These are phyloP conservation scores for Mormyrus hasselquistii DNA, from an alignment of 2,797 vertebrate genomes.

Conservation along the genomic window DNA sequence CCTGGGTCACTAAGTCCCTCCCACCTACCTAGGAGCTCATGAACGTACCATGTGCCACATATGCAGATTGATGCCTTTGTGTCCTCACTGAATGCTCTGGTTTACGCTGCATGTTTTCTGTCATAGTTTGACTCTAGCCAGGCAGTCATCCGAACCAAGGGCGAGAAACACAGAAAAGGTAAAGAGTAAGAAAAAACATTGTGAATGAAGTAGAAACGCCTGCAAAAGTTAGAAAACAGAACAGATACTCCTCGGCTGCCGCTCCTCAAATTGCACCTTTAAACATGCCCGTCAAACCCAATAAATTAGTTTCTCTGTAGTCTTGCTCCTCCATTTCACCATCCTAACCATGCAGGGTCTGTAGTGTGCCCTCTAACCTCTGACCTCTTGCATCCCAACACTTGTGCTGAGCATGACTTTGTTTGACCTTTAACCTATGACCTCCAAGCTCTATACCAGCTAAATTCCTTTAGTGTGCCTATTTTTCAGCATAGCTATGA, in stretches of 20 bases:
- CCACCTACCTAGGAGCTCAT: not conserved
- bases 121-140: conserved; percentile 70
- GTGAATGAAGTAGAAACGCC: not conserved
- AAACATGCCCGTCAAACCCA: conserved; percentile 12
- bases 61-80: not conserved
- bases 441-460: not conserved
- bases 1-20: conserved; percentile 33
- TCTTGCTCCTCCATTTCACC: not conserved
- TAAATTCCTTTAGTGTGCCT: not conserved
- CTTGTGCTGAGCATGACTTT: not conserved
- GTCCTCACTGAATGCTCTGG: conserved; percentile 20
- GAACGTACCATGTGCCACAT: not conserved
- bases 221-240: conserved; percentile 1
- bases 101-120: conserved; percentile 56
- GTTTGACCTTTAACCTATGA: conserved; percentile 5
- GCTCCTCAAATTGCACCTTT: conserved; percentile 21
- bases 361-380: conserved; percentile 18
- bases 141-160: conserved; percentile 60
- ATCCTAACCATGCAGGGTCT: conserved; percentile 12
- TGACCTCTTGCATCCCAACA: not conserved
- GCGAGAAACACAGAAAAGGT: conserved; percentile 65
- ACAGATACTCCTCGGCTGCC: not conserved
- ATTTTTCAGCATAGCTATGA: not conserved
- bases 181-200: conserved; percentile 37
- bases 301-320: conserved; percentile 18